Conservation (phyloP, 2,888 invertebrate species). For the Microctonus brassicae region DNA sequence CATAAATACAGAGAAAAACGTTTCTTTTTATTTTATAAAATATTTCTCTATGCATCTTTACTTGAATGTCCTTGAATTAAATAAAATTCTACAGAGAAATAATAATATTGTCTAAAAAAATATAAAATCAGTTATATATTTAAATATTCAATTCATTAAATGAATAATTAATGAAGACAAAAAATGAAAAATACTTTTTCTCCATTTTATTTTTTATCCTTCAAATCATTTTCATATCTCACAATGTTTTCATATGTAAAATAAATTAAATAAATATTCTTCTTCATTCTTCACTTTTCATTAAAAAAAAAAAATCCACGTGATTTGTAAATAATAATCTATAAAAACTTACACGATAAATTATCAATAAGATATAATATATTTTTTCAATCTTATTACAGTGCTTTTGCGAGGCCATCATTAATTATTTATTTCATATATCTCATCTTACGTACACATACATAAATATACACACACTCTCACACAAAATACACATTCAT, state of each 20-base stretch:
- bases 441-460: neutral
- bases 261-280: too few relatives aligned
- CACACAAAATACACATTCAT: too few relatives aligned
- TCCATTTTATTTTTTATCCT: too few relatives aligned
- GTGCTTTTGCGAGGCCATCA: constrained; percentile 36
- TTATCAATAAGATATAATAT: constrained; percentile 37
- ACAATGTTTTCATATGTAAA: too few relatives aligned
- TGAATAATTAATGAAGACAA: too few relatives aligned
- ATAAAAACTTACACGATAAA: constrained; percentile 27
- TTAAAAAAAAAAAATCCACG: neutral
- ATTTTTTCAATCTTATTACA: constrained; percentile 43
- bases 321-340: constrained; percentile 24
- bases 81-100: neutral
- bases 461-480: neutral
- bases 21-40: neutral
- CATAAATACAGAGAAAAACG: neutral
- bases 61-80: neutral
- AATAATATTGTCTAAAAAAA: neutral
- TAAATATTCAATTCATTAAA: too few relatives aligned
- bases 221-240: too few relatives aligned
- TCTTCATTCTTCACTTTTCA: neutral
- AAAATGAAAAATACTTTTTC: too few relatives aligned
- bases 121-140: too few relatives aligned
- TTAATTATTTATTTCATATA: constrained; percentile 6
- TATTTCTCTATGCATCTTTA: neutral